Evolutionary conservation across 2,888 invertebrate genomes (phyloP).

Genomic region (Monoplex corrugatus): DNA sequence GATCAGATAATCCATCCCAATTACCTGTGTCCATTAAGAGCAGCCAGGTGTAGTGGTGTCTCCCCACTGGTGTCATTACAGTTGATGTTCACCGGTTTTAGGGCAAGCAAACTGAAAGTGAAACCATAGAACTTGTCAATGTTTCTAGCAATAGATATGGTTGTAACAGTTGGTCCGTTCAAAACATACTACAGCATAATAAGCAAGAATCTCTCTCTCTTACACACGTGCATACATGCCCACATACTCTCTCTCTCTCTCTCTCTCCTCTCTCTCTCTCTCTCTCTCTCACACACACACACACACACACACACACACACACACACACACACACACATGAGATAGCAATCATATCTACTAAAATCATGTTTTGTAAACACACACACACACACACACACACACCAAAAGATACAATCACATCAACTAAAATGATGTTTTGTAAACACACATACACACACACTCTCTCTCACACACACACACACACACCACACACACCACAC

Average conservation of each 20-base stretch:
- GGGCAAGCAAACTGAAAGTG: conserved; percentile 81
- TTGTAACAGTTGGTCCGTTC: neutral
- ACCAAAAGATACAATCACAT: neutral
- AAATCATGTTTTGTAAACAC: too few relatives aligned
- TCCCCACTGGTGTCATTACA: conserved; percentile 96
- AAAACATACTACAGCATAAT: neutral
- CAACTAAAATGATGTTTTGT: neutral
- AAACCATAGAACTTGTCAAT: neutral
- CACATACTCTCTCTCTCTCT: neutral
- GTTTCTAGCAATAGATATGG: neutral
- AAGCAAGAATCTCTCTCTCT: neutral
- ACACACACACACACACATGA: neutral
- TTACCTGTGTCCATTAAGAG: conserved; percentile 95
- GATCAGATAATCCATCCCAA: too few relatives aligned
- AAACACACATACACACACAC: too few relatives aligned
- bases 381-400: neutral
- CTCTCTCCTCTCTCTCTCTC: neutral
- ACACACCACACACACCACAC: neutral
- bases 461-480: too few relatives aligned
- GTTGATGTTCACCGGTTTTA: conserved; percentile 93
- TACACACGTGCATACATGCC: neutral
- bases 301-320: neutral
- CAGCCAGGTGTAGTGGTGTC: conserved; percentile 95
- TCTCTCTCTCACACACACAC: neutral
- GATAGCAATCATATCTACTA: too few relatives aligned